Conservation (phyloP, 2,797 vertebrate genomes). For the Astyanax mexicanus region DNA sequence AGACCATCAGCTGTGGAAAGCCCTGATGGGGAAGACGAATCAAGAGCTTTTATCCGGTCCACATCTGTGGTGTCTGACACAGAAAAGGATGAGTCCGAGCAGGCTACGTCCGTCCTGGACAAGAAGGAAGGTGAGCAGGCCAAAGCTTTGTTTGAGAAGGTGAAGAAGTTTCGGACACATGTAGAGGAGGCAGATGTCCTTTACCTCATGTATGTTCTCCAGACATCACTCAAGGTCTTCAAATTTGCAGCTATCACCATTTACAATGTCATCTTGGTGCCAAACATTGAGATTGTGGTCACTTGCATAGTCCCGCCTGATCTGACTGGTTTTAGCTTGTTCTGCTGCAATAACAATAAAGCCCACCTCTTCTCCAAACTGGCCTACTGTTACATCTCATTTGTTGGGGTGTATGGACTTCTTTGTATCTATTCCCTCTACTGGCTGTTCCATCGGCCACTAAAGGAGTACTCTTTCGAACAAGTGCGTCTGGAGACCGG, state of each 20-base stretch:
- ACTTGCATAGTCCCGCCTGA: conserved; percentile 84
- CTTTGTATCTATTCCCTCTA: conserved; percentile 89
- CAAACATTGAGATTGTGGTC: conserved; percentile 86
- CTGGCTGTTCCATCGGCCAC: conserved; percentile 89
- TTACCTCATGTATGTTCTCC: conserved; percentile 89
- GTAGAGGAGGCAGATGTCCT: conserved; percentile 89
- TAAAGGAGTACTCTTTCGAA: conserved; percentile 89
- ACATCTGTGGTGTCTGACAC: conserved; percentile 72
- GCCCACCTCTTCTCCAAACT: conserved; percentile 91
- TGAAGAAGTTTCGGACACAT: conserved; percentile 90
- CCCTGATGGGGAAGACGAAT: conserved; percentile 64
- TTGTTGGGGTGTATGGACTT: conserved; percentile 86
- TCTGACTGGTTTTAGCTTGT: conserved; percentile 87
- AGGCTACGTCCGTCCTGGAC: conserved; percentile 80
- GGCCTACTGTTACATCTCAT: conserved; percentile 87
- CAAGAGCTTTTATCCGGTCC: conserved; percentile 64
- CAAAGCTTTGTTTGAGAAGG: conserved; percentile 92
- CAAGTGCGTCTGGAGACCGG: conserved; percentile 87
- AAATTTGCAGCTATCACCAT: conserved; percentile 85
- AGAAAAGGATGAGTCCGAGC: conserved; percentile 80
- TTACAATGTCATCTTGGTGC: conserved; percentile 82
- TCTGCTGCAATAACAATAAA: conserved; percentile 91
- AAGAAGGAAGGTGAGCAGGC: conserved; percentile 93
- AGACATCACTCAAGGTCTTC: conserved; percentile 86
- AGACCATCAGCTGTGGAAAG: conserved; percentile 61